Percentiles rank a stretch among this genome's conserved stretches.
Evolutionary conservation across 1,140 invertebrate genomes (phyloP).

Genomic region (Zaprionus taronus): DNA sequence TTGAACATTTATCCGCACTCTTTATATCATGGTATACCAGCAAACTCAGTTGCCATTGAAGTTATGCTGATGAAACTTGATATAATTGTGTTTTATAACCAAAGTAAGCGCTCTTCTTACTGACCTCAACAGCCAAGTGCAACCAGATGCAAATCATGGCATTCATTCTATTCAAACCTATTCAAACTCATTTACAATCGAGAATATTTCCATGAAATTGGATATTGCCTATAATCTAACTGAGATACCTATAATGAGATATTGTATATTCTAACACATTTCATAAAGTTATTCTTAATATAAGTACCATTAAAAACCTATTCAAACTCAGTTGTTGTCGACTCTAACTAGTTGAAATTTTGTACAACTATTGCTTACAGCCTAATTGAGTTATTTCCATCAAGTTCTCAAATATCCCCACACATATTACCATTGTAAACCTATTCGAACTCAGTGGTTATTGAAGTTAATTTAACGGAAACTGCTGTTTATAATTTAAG

Average conservation of each 20-base stretch:
- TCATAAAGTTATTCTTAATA: too few relatives aligned
- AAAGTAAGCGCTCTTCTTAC: neutral
- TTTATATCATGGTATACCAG: neutral
- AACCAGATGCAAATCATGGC: neutral
- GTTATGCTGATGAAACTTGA: slow-evolving; percentile 3
- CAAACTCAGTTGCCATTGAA: slow-evolving; percentile 2
- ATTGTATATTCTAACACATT: too few relatives aligned
- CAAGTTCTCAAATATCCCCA: neutral
- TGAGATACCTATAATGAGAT: neutral
- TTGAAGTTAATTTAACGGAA: neutral
- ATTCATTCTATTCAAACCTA: neutral
- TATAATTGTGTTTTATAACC: neutral
- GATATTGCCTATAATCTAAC: neutral
- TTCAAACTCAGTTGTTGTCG: neutral
- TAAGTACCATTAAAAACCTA: neutral
- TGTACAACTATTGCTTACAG: neutral
- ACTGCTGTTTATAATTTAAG: neutral
- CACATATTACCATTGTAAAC: neutral
- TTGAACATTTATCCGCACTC: neutral
- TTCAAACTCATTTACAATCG: neutral
- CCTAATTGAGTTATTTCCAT: neutral
- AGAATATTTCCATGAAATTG: neutral
- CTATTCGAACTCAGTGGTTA: neutral
- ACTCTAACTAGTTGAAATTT: neutral
- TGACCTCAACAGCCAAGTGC: neutral